A percentile compares a stretch with the other conserved stretches of the same genome.
Conservation (phyloP, 2,888 invertebrate genomes). For the Pseudeuparius sepicola region DNA sequence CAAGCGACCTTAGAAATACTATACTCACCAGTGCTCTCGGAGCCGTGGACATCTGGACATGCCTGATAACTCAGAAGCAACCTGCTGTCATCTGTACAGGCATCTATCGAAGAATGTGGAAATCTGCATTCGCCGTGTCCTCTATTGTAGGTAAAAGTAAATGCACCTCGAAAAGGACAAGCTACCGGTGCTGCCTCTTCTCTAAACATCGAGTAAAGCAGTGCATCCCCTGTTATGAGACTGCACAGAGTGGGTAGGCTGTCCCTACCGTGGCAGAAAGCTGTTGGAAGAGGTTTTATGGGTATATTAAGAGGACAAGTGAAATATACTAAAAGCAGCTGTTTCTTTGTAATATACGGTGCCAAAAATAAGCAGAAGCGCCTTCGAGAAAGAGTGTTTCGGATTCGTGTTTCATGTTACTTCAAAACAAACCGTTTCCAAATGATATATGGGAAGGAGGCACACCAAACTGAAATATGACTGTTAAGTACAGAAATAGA, state of each 20-base stretch:
- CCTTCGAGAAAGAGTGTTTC: no score
- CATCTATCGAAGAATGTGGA: conserved; percentile 85
- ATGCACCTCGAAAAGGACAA: conserved; percentile 82
- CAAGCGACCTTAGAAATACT: no score
- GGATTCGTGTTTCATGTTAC: no score
- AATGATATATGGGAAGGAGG: no score
- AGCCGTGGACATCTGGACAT: conserved; percentile 83
- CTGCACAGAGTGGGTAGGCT: conserved; percentile 73
- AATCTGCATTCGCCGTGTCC: conserved; percentile 83
- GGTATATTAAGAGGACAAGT: not conserved
- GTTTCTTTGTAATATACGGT: no score
- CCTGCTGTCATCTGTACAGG: conserved; percentile 86
- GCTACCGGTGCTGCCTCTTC: conserved; percentile 79
- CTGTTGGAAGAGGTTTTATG: conserved; percentile 36
- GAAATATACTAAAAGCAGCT: no score
- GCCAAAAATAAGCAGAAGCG: no score
- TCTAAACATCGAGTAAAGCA: conserved; percentile 82
- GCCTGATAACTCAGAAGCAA: conserved; percentile 87
- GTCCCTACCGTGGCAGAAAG: conserved; percentile 64
- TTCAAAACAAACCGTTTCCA: no score
- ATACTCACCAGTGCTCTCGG: conserved; percentile 79
- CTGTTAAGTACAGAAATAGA: no score
- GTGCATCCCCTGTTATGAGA: conserved; percentile 79
- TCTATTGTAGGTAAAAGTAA: conserved; percentile 86
- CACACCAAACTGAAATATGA: no score